A percentile compares a stretch with the other conserved stretches of the same genome.
Evolutionary conservation across 2,113 vertebrate species (phyloP).

Genomic region (Ranitomeya variabilis): DNA sequence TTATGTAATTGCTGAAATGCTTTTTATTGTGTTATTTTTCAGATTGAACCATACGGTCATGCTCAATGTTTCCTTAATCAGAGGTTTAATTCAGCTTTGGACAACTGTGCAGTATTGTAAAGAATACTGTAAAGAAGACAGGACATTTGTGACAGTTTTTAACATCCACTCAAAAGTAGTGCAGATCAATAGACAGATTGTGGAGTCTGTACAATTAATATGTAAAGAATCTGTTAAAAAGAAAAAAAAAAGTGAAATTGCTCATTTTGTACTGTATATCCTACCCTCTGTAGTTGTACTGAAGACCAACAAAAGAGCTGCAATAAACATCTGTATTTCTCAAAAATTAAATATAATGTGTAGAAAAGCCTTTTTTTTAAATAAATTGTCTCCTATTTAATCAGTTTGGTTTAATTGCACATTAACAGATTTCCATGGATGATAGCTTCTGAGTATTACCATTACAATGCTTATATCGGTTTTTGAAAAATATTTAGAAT

Average conservation of each 20-base stretch:
- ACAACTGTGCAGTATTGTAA: neutral
- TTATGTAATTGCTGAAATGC: conserved; percentile 3
- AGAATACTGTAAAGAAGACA: neutral
- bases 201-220: neutral
- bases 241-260: neutral
- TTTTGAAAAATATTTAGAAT: too few relatives aligned
- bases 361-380: neutral
- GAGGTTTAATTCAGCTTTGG: neutral
- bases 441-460: neutral
- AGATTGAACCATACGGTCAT: neutral
- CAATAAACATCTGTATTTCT: neutral
- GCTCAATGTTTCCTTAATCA: neutral
- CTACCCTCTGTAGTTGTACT: neutral
- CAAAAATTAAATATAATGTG: too few relatives aligned
- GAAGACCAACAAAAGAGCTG: neutral
- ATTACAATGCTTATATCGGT: neutral
- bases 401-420: neutral
- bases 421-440: too few relatives aligned
- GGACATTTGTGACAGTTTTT: neutral
- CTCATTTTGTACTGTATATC: neutral
- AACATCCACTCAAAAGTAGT: neutral
- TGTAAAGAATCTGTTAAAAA: neutral
- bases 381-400: neutral
- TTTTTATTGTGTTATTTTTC: conserved; percentile 20
- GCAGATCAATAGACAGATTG: neutral